Evolutionary conservation across 2,888 invertebrate species (phyloP), one percentile per base, ranked within the genome.

Genomic region (Cyclophora albipunctata): DNA sequence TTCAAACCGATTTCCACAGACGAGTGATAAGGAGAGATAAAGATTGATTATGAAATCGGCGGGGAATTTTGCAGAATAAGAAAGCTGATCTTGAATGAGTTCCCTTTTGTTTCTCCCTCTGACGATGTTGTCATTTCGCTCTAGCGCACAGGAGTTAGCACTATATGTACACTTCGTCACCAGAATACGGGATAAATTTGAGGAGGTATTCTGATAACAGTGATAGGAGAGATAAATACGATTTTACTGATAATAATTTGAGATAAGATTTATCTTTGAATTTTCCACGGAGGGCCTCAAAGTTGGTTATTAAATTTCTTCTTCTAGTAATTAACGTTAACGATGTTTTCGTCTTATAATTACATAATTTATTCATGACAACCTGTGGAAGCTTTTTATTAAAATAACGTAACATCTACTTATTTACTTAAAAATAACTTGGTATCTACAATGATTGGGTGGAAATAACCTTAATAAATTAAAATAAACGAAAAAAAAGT

Each of bases 161-260:
- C 76, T 78, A 75, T 76, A 74, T 70, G 51, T 54, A 59, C 56
- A 74, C 68, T 78, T 69, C 73, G 78, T 78, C 81, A 74, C 69
- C 70, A 76, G 82, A 81, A 78, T 79, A 79, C 73, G 76, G 75
- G 83, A 85, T 85, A 83, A 84, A 84, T 84, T 78, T 69, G 79
- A 61, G 68, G 81, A 52, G 79, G 62, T 63, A 84, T 84, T 85
- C 84, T 59, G 66, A 53, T 59, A 65, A 68, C 66, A 62, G 54
- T 56, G 40, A 42, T 43, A 41, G 41, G 53, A 47, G 59, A 54
- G 53, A 49, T 52, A 47, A 34, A 45, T 47, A 45, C 37, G 5
- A 53, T 41, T 45, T 50, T 5, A 37, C 5, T 37, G 37, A 5
- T 37, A 5, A 5, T 4, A 37, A 37, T 37, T 37, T 20, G 20